Evolutionary conservation across 2,113 vertebrate species (phyloP).

Genomic region (Triplophysa dalaica): DNA sequence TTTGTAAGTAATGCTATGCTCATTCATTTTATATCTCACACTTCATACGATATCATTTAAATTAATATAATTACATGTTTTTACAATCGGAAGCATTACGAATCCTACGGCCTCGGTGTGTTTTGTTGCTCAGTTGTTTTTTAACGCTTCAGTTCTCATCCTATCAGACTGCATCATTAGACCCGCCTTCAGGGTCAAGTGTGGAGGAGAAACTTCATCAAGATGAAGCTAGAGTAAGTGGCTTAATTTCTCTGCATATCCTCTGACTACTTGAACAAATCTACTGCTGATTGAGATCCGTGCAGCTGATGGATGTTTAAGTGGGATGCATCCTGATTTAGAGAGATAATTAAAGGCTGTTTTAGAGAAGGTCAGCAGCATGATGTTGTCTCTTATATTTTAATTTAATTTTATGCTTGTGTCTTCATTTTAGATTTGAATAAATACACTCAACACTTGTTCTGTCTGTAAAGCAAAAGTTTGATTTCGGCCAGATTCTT

Average conservation of each 20-base stretch:
- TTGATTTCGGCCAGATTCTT: too few relatives aligned
- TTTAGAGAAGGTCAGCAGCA: slow-evolving; percentile 5
- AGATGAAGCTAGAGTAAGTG: slow-evolving; percentile 91
- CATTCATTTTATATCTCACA: too few relatives aligned
- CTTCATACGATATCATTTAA: too few relatives aligned
- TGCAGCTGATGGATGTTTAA: slow-evolving; percentile 20
- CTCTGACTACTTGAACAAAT: slow-evolving; percentile 72
- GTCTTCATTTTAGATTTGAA: background rate
- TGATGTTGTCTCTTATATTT: background rate
- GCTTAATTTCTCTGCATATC: slow-evolving; percentile 2
- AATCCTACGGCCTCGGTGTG: background rate
- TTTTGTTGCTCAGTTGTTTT: slow-evolving; percentile 9
- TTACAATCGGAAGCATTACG: background rate
- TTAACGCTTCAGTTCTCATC: background rate
- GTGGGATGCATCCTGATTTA: slow-evolving; percentile 17
- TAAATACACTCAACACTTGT: background rate
- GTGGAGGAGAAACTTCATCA: slow-evolving; percentile 98
- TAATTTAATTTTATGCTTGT: background rate
- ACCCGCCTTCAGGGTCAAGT: slow-evolving; percentile 92
- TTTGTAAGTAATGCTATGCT: too few relatives aligned
- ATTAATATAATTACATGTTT: background rate
- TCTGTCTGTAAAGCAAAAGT: too few relatives aligned
- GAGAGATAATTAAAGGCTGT: slow-evolving; percentile 1
- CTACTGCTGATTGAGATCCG: slow-evolving; percentile 12
- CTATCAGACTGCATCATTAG: slow-evolving; percentile 86